Base-by-base conservation (phyloP, 2,888 invertebrate genomes). In the Diachrysia chrysitis region DNA sequence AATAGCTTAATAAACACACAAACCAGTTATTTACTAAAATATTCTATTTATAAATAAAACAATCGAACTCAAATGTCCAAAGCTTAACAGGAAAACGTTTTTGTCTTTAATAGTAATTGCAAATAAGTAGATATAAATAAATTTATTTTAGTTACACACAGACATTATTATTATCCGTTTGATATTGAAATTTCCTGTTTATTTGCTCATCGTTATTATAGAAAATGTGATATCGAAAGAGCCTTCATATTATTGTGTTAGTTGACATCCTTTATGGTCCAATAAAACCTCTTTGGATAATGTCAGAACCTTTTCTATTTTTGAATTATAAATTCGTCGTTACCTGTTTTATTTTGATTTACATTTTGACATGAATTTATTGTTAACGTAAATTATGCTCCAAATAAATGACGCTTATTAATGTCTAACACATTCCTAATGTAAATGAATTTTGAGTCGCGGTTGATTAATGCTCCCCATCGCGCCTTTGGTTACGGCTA, bases 161-260 rank as follows among this genome's bases (percentile, higher is more conserved):
- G 53, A 66, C n/a, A 68, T 58, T 69, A 73, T 69, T 67, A 66
- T 77, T 82, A 82, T 82, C 80, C 73, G 77, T 77, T 69, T 66
- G 62, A 75, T 77, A 80, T 81, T 81, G 70, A 74, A 78, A 73
- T 79, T 86, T 87, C 87, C 88, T 87, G 87, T 87, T 87, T 85
- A 78, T 83, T 79, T 72, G 61, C 67, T 64, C 64, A 73, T 69
- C 59, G 55, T 62, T 73, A 65, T 67, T 65, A 73, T 65, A 60
- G 60, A 68, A 56, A 56, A 68, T 78, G 37, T 67, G 54, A 66
- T 76, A 77, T 60, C 57, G 58, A 54, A 23, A 68, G 69, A 57
- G 21, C 48, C 48, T 60, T 17, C 48, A 32, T 66, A 59, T 23
- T 48, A 55, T 37, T 59, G 48, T 72, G 60, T 68, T 73, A 58